phyloP scores from a whole-genome alignment of 2,113 vertebrate genomes.

The Otolemur garnettii region DNA sequence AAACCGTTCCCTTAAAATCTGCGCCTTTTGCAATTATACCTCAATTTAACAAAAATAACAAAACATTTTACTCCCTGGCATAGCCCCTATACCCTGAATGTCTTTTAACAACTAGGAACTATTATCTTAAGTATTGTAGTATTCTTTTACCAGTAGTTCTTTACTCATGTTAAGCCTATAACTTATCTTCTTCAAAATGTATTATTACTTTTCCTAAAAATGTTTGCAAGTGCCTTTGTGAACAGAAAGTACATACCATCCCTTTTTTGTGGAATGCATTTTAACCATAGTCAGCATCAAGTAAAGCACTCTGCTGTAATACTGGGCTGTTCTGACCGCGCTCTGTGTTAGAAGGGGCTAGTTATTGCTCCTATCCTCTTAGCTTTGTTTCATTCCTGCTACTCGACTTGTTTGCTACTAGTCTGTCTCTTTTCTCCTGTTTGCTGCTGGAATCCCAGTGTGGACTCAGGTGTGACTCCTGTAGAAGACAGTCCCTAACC shows the following conservation, averaged over 20 bases:
- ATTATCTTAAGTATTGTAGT: neutral
- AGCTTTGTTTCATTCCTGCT: neutral
- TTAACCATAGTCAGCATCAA: neutral
- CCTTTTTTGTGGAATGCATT: neutral
- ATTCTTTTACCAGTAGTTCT: neutral
- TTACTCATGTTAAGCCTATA: neutral
- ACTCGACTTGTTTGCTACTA: neutral
- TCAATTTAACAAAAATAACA: neutral
- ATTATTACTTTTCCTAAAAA: neutral
- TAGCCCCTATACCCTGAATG: neutral
- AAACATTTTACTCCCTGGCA: neutral
- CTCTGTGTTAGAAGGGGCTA: neutral
- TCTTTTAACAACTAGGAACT: neutral
- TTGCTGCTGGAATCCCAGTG: neutral
- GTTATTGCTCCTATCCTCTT: neutral
- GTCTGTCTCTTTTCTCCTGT: neutral
- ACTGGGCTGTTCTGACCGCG: neutral
- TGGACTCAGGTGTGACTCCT: neutral
- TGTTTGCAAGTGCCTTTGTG: neutral
- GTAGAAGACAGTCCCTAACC: neutral
- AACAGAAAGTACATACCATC: neutral
- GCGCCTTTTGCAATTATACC: neutral
- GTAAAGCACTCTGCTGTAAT: neutral
- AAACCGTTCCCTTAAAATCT: neutral
- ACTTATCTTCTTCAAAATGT: neutral